phyloP scores from a whole-genome alignment of 2,113 vertebrate genomes.

The Nyctereutes procyonoides region DNA sequence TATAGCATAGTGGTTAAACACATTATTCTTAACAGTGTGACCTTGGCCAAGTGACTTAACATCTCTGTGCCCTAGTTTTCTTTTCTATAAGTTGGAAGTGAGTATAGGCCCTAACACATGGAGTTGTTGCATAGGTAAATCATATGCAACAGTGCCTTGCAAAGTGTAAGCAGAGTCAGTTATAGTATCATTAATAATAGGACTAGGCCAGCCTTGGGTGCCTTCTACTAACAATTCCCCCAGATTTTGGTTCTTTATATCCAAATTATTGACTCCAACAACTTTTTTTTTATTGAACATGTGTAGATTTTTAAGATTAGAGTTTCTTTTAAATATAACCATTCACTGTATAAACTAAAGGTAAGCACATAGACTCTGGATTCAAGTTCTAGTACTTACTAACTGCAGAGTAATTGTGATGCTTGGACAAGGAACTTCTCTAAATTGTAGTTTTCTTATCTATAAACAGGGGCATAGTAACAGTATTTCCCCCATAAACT shows the following conservation, averaged over 20 bases:
- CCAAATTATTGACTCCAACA: not conserved
- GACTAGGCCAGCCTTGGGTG: not conserved
- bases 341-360: not conserved
- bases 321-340: not conserved
- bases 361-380: not conserved
- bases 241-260: not conserved
- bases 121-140: not conserved
- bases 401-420: slow-evolving; percentile 31
- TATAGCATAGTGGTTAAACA: not conserved
- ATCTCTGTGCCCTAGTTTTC: not conserved
- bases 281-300: not conserved
- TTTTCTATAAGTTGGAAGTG: not conserved
- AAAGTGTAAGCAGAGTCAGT: not conserved
- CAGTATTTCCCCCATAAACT: not conserved
- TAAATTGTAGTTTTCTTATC: not conserved
- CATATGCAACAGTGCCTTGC: not conserved
- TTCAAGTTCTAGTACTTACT: not conserved
- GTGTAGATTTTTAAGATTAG: not conserved
- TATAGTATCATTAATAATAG: not conserved
- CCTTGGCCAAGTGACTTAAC: not conserved
- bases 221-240: not conserved
- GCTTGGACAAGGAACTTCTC: not conserved
- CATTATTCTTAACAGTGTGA: not conserved
- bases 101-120: not conserved
- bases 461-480: not conserved